Percentiles rank a stretch among this genome's conserved stretches.
These are phyloP conservation scores for Danaus chrysippus DNA, from an alignment of 2,888 invertebrate genomes.

Conservation along the genomic window DNA sequence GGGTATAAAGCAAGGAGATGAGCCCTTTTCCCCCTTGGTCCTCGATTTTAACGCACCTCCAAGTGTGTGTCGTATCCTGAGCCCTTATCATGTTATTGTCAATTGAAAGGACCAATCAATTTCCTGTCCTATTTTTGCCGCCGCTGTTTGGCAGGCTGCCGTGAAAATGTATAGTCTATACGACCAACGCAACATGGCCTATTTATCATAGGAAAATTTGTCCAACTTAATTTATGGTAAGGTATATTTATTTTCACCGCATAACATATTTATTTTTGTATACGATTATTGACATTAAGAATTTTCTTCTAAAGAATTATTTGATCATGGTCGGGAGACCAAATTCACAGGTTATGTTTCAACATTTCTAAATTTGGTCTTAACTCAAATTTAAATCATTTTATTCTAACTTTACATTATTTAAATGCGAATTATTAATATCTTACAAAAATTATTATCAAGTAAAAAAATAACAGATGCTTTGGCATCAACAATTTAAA, in stretches of 20 bases:
- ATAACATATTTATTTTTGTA: not conserved
- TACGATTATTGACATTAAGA: no score
- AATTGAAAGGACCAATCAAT: slow-evolving; percentile 58
- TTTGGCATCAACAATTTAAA: not conserved
- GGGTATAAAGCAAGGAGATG: slow-evolving; percentile 48
- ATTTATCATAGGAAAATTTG: not conserved
- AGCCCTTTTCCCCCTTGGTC: slow-evolving; percentile 41
- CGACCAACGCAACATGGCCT: not conserved
- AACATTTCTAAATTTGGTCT: no score
- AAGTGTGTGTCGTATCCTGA: slow-evolving; percentile 41
- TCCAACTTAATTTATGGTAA: not conserved
- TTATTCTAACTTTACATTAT: no score
- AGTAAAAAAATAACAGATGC: no score
- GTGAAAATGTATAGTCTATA: slow-evolving; percentile 9
- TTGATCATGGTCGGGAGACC: no score
- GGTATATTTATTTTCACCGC: not conserved
- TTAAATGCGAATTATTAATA: no score
- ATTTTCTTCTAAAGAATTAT: no score
- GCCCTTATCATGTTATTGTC: slow-evolving; percentile 60
- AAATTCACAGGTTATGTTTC: no score
- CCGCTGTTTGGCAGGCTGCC: slow-evolving; percentile 8
- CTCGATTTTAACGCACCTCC: slow-evolving; percentile 39
- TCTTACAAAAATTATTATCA: no score
- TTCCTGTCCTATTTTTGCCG: slow-evolving; percentile 51
- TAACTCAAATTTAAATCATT: no score